phyloP scores from a whole-genome alignment of 2,888 invertebrate species.

The Augochlorella aurata region DNA sequence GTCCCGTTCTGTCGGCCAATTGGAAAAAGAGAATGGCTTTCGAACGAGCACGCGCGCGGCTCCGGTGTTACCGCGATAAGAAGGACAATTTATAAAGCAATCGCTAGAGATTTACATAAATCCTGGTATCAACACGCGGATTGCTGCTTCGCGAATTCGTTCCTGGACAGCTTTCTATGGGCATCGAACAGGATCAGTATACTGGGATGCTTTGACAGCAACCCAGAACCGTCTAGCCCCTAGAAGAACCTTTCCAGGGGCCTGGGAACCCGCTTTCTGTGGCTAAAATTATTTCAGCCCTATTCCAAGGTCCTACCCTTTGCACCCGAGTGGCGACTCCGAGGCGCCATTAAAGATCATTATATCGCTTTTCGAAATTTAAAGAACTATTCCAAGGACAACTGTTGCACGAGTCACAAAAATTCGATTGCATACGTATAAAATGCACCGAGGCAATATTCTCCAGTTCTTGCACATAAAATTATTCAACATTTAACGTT shows the following conservation, averaged over 20 bases:
- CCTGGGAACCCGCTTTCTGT: too few relatives aligned
- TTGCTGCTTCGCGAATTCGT: constrained; percentile 31
- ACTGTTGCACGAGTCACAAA: too few relatives aligned
- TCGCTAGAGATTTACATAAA: constrained; percentile 52
- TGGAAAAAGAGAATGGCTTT: constrained; percentile 3
- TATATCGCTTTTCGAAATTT: too few relatives aligned
- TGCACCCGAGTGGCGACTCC: too few relatives aligned
- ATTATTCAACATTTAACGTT: too few relatives aligned
- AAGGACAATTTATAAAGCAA: constrained; percentile 52
- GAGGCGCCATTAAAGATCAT: too few relatives aligned
- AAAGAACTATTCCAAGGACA: too few relatives aligned
- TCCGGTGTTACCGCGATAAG: constrained; percentile 30
- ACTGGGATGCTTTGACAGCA: neutral
- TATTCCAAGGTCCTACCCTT: too few relatives aligned
- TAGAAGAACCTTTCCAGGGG: neutral
- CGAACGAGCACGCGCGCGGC: neutral
- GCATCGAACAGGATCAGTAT: constrained; percentile 12
- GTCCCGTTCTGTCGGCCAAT: neutral
- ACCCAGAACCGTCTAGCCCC: constrained; percentile 13
- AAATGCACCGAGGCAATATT: too few relatives aligned
- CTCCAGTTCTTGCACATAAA: too few relatives aligned
- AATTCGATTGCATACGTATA: too few relatives aligned
- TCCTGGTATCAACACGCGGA: constrained; percentile 45
- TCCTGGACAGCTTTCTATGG: neutral
- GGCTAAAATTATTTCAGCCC: too few relatives aligned